Base-by-base conservation (phyloP, 2,888 invertebrate genomes). In the Crematogaster levior region DNA sequence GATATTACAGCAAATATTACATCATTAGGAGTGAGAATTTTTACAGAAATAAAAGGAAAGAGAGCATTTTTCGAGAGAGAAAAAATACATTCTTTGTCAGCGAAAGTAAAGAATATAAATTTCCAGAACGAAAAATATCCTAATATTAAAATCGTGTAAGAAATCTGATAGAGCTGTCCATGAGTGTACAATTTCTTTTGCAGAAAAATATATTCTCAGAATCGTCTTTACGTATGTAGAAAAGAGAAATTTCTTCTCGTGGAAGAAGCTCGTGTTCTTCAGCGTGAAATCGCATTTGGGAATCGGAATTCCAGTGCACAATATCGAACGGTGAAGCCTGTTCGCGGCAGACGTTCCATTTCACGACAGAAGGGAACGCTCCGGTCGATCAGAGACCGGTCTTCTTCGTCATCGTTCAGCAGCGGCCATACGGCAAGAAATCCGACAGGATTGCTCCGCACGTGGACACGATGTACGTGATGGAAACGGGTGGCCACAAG, bases 401-500 rank as follows among this genome's bases (percentile, higher is more conserved):
- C 1, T 34, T 34, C 34, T 12, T 48, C n/a, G 6, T 53, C 60
- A 2, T 73, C n/a, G 10, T 60, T 21, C 12, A 40, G n/a, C 75
- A n/a, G n/a, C 34, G 48, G 72, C 43, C n/a, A 34, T 7, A 48
- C 21, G 21, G 40, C 48, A 9, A 60, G 48, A 79, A 68, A 79
- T 27, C 77, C 75, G 53, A n/a, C 83, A 85, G 82, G 30, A 88
- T 87, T 66, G 84, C 86, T 81, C 84, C 86, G 48, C 79, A 74
- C 81, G 85, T 80, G 79, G 84, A 83, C 85, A 88, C 90, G 61
- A 92, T 93, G 93, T 92, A 92, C 91, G 92, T 92, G 87, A 93
- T 92, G 91, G 94, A 94, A 85, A 89, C 93, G 83, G 92, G 92
- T 58, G 91, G 92, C 82, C 92, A 93, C 88, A 91, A 91, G 68